These are phyloP conservation scores for Myrmecobius fasciatus DNA, from an alignment of 2,113 vertebrate genomes.

Conservation along the genomic window DNA sequence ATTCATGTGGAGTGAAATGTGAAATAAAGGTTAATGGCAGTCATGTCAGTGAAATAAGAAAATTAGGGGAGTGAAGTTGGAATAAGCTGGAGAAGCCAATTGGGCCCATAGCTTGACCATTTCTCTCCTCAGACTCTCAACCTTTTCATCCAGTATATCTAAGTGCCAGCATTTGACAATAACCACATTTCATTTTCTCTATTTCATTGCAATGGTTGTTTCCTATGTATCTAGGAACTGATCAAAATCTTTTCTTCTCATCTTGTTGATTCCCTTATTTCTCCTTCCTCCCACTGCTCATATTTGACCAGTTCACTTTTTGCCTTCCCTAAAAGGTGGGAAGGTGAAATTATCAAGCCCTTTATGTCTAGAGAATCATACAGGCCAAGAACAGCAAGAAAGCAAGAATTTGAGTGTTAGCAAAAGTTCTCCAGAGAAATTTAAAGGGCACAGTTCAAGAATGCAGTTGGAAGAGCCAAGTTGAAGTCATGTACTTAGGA, in stretches of 20 bases:
- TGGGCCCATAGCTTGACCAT: not conserved
- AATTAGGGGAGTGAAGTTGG: not conserved
- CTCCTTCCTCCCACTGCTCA: not conserved
- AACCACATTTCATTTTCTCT: too few species aligned
- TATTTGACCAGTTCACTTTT: not conserved
- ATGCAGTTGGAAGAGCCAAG: not conserved
- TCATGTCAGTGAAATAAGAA: too few species aligned
- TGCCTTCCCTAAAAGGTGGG: not conserved
- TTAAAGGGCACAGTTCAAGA: not conserved
- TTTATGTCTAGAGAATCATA: not conserved
- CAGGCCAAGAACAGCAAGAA: not conserved
- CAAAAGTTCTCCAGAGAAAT: not conserved
- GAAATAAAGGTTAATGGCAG: too few species aligned
- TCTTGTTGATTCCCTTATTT: not conserved
- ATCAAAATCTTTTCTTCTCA: too few species aligned
- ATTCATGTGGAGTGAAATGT: not conserved
- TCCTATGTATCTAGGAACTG: too few species aligned
- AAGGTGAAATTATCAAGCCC: not conserved
- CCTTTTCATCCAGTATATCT: too few species aligned
- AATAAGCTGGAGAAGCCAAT: not conserved
- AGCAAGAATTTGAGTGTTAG: not conserved
- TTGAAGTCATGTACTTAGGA: not conserved
- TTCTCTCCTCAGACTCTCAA: not conserved
- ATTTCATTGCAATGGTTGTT: too few species aligned
- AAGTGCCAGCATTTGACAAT: too few species aligned